Conservation (phyloP, 2,888 invertebrate genomes). For the Agriopis marginaria region DNA sequence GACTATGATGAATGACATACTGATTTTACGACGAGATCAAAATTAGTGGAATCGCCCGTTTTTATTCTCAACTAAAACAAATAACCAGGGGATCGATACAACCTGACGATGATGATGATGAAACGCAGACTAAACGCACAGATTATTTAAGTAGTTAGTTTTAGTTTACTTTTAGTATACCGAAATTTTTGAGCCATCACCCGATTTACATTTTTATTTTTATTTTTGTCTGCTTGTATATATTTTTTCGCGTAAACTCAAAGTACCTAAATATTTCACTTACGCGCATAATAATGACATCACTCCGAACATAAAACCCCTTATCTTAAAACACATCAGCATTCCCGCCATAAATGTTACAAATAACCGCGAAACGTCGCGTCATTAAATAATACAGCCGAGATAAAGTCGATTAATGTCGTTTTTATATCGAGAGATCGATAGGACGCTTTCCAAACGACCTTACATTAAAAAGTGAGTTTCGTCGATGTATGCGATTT, state of each 20-base stretch:
- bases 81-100: too few relatives aligned
- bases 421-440: conserved; percentile 79
- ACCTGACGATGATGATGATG: too few relatives aligned
- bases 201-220: too few relatives aligned
- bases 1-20: too few relatives aligned
- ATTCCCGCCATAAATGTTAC: conserved; percentile 78
- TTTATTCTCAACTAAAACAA: too few relatives aligned
- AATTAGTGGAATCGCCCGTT: too few relatives aligned
- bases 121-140: too few relatives aligned
- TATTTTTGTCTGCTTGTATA: neutral
- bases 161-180: too few relatives aligned
- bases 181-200: too few relatives aligned
- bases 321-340: conserved; percentile 75
- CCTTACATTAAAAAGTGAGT: conserved; percentile 75
- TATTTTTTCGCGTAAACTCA: conserved; percentile 15
- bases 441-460: conserved; percentile 66
- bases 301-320: conserved; percentile 59
- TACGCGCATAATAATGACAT: conserved; percentile 61
- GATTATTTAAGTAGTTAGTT: too few relatives aligned
- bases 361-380: conserved; percentile 83
- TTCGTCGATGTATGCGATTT: conserved; percentile 72
- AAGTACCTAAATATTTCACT: conserved; percentile 61
- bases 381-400: conserved; percentile 83
- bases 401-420: conserved; percentile 85
- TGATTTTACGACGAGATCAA: too few relatives aligned